Conservation (phyloP, 2,113 vertebrate species). For the Mystacornis crossleyi region DNA sequence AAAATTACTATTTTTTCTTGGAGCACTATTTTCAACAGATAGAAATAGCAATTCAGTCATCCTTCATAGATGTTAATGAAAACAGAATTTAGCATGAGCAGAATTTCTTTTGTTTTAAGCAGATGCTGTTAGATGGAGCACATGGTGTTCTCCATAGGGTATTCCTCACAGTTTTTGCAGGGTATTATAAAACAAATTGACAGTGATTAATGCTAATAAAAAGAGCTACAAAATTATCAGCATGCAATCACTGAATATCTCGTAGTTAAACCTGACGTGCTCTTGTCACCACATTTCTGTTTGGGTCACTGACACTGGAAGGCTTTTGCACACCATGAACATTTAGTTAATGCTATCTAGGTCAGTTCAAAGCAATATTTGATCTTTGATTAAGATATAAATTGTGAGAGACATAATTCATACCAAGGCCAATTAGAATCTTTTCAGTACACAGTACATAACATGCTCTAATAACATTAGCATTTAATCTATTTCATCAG, state of each 20-base stretch:
- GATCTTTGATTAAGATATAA: constrained; percentile 23
- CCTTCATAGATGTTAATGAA: background rate
- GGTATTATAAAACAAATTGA: background rate
- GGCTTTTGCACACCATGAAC: background rate
- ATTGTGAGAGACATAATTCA: background rate
- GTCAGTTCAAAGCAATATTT: constrained; percentile 21
- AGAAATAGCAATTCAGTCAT: background rate
- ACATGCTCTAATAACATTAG: background rate
- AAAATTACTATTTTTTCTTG: background rate
- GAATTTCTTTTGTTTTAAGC: background rate
- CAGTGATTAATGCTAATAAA: background rate
- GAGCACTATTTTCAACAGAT: background rate
- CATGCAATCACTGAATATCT: background rate
- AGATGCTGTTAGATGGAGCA: background rate
- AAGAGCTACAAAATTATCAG: background rate
- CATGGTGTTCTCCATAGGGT: background rate
- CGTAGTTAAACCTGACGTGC: background rate
- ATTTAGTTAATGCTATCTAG: background rate
- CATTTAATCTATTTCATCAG: background rate
- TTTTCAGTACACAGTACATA: background rate
- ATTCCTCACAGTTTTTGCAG: background rate
- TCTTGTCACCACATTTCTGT: background rate
- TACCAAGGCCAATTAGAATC: constrained; percentile 10
- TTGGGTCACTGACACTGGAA: background rate
- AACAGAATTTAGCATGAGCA: background rate